These are phyloP conservation scores for Scartelaos histophorus DNA, from an alignment of 2,113 vertebrate genomes.

Conservation along the genomic window DNA sequence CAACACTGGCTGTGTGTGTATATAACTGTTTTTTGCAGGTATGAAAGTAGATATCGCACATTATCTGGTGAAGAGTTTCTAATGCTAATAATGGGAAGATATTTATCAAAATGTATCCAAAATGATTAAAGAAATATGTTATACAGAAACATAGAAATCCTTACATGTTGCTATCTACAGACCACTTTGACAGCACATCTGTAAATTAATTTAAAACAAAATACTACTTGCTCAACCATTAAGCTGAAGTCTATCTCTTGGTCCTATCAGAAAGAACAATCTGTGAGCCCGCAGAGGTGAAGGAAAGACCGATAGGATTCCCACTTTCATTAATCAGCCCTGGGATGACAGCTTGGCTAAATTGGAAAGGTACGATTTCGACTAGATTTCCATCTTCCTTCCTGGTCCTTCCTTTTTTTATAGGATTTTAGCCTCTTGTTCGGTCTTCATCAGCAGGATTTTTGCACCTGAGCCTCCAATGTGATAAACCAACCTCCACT, in stretches of 20 bases:
- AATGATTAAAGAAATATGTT: too few species aligned
- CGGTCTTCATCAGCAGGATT: constrained; percentile 38
- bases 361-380: constrained; percentile 44
- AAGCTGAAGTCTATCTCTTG: constrained; percentile 2
- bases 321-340: constrained; percentile 61
- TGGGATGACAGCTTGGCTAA: constrained; percentile 52
- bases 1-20: too few species aligned
- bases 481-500: background rate
- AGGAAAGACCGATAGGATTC: constrained; percentile 49
- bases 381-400: constrained; percentile 36
- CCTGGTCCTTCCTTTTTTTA: constrained; percentile 6
- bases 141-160: too few species aligned
- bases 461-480: constrained; percentile 6
- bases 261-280: constrained; percentile 26
- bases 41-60: too few species aligned
- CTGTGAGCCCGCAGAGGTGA: constrained; percentile 26
- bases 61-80: too few species aligned
- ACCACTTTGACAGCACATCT: too few species aligned
- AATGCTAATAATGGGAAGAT: too few species aligned
- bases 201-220: too few species aligned
- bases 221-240: constrained; percentile 14
- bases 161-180: too few species aligned
- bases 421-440: constrained; percentile 20
- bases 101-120: too few species aligned
- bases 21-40: too few species aligned